phyloP scores from a whole-genome alignment of 2,888 invertebrate genomes.

The Ypsolopha sequella region DNA sequence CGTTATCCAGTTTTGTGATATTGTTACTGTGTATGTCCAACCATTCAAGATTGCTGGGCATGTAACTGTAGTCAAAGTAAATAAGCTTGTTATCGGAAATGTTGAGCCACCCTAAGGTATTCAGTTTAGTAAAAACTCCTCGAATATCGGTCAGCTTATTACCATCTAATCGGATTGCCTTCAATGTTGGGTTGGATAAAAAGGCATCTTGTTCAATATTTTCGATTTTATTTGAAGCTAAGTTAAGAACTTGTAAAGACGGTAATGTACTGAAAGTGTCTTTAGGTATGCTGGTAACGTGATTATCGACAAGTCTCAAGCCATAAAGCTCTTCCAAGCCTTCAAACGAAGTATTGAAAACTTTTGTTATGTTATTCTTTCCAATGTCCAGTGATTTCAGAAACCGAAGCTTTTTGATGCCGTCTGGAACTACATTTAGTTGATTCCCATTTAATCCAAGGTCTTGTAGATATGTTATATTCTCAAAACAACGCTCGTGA shows the following conservation, averaged over 20 bases:
- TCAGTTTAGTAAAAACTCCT: conserved; percentile 80
- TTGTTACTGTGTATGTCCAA: conserved; percentile 85
- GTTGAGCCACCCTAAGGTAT: conserved; percentile 83
- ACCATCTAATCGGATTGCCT: conserved; percentile 82
- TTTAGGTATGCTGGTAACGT: conserved; percentile 78
- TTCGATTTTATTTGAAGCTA: conserved; percentile 83
- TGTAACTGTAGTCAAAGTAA: conserved; percentile 84
- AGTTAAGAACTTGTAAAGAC: conserved; percentile 81
- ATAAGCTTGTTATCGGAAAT: conserved; percentile 83
- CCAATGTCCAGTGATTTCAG: conserved; percentile 84
- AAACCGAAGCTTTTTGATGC: conserved; percentile 75
- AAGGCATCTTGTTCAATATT: conserved; percentile 83
- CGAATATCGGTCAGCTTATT: conserved; percentile 82
- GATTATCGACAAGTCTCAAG: conserved; percentile 83
- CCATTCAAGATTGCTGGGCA: conserved; percentile 82
- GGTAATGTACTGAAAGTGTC: conserved; percentile 80
- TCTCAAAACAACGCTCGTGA: conserved; percentile 78
- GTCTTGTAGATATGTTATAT: conserved; percentile 82
- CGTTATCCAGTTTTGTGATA: conserved; percentile 80
- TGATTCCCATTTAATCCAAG: conserved; percentile 81
- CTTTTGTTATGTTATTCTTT: conserved; percentile 79
- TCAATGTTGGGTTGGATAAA: conserved; percentile 77
- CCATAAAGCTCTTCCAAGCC: conserved; percentile 82
- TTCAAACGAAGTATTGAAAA: conserved; percentile 80
- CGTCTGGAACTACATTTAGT: conserved; percentile 75